Evolutionary conservation across 1,140 invertebrate genomes (phyloP).

Genomic region (Rhagoletis zephyria): DNA sequence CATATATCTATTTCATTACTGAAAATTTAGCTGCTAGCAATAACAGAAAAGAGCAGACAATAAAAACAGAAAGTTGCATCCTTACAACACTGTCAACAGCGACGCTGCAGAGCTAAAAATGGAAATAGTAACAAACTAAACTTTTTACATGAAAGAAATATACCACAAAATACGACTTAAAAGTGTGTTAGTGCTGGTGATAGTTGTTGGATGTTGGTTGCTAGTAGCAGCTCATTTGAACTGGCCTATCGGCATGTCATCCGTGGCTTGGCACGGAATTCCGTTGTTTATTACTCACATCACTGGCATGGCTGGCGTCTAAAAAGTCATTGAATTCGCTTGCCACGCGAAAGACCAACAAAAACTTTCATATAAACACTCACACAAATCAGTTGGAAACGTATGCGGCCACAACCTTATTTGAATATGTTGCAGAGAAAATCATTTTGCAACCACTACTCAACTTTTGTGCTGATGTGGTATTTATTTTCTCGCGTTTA

Average conservation of each 20-base stretch:
- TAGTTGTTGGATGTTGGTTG: neutral
- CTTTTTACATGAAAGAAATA: neutral
- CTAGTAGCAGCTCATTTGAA: neutral
- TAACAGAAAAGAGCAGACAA: no score
- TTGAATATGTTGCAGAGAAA: neutral
- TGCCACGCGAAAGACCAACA: neutral
- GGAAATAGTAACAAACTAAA: neutral
- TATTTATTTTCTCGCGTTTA: neutral
- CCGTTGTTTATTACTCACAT: slow-evolving; percentile 2
- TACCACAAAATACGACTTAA: neutral
- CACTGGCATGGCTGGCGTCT: neutral
- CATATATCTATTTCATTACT: neutral
- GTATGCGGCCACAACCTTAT: neutral
- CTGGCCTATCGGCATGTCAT: neutral
- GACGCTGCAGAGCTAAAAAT: neutral
- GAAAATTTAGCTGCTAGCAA: neutral
- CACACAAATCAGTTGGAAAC: neutral
- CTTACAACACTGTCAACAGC: neutral
- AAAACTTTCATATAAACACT: neutral
- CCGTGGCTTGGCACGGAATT: neutral
- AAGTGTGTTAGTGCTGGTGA: neutral
- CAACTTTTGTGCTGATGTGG: slow-evolving; percentile 3
- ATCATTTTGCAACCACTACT: neutral
- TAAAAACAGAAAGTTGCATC: no score
- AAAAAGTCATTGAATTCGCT: neutral